phyloP scores from a whole-genome alignment of 2,797 vertebrate genomes.

The Chiloscyllium punctatum region DNA sequence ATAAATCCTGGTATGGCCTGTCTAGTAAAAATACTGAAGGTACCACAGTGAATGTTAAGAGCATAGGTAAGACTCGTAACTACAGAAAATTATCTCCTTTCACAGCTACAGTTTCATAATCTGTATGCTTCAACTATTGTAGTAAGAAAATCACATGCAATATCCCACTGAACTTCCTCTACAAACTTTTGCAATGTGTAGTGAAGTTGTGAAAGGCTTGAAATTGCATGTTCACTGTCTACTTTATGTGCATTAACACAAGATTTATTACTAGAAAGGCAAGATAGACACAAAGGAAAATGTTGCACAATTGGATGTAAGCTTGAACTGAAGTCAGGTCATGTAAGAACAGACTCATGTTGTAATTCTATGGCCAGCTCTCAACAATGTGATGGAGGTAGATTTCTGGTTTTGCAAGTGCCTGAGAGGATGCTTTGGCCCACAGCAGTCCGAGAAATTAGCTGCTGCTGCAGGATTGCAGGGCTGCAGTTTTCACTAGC shows the following conservation, averaged over 20 bases:
- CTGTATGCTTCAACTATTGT: neutral
- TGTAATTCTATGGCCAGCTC: neutral
- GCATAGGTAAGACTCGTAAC: conserved; percentile 56
- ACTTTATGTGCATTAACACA: neutral
- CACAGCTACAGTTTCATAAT: neutral
- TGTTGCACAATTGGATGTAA: neutral
- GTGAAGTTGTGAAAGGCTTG: neutral
- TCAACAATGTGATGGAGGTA: neutral
- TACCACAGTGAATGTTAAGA: conserved; percentile 41
- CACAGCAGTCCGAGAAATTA: neutral
- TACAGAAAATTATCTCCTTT: neutral
- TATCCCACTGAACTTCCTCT: neutral
- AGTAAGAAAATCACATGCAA: neutral
- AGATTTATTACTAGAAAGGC: neutral
- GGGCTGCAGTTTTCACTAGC: neutral
- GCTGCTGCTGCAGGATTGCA: neutral
- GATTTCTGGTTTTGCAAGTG: neutral
- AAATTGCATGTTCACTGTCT: neutral
- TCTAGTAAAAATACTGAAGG: conserved; percentile 41
- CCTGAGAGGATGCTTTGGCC: neutral
- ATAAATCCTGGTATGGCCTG: conserved; percentile 57
- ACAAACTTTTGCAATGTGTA: neutral
- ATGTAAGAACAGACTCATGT: neutral
- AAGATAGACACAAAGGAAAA: neutral
- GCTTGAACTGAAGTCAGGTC: neutral